These are phyloP conservation scores for Umimayanthus kanabou DNA, from an alignment of 92 coral and sea anemone genomes.

Conservation along the genomic window DNA sequence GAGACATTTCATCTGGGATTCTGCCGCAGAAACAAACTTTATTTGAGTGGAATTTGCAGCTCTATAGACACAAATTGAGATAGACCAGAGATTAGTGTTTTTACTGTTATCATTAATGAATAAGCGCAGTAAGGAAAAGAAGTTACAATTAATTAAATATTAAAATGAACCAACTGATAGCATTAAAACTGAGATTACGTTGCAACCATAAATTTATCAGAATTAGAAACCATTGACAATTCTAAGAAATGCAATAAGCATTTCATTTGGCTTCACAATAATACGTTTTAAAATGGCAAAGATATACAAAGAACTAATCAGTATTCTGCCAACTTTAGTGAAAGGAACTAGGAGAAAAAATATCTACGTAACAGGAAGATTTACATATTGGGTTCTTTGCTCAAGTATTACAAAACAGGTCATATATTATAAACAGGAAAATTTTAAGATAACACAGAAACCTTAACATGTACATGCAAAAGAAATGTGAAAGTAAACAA, in stretches of 20 bases:
- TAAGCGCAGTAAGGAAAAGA: not conserved
- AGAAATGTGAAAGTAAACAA: not conserved
- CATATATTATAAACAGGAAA: too few relatives aligned
- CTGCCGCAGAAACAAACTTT: not conserved
- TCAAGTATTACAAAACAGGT: not conserved
- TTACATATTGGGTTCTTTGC: too few relatives aligned
- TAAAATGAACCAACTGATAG: not conserved
- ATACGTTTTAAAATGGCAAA: not conserved
- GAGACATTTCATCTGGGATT: slow-evolving; percentile 10
- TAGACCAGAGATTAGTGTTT: slow-evolving; percentile 15
- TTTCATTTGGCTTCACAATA: not conserved
- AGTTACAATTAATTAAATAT: not conserved
- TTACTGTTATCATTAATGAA: not conserved
- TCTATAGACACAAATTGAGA: slow-evolving; percentile 4
- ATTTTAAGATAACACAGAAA: too few relatives aligned
- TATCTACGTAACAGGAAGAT: not conserved
- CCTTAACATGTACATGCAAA: not conserved
- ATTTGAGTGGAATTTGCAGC: not conserved
- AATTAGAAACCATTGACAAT: not conserved
- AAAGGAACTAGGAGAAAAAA: too few relatives aligned
- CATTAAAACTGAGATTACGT: not conserved
- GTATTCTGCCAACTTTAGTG: not conserved
- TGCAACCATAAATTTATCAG: not conserved
- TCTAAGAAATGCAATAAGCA: too few relatives aligned
- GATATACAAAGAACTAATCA: not conserved